Evolutionary conservation across 2,888 invertebrate species (phyloP).

Genomic region (Cosmopolites sordidus): DNA sequence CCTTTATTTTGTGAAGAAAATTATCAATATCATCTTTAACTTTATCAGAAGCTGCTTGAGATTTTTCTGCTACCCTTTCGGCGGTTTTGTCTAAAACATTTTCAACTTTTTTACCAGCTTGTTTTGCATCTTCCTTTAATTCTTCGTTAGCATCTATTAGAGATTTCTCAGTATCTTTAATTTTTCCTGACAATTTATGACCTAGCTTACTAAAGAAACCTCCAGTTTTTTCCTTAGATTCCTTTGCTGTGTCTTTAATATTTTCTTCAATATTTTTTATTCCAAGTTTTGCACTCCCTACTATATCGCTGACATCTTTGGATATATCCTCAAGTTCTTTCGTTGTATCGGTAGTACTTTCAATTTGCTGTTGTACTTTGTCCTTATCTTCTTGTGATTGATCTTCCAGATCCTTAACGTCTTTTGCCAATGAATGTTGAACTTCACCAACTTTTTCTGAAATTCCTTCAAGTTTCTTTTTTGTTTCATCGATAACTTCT

Average conservation of each 20-base stretch:
- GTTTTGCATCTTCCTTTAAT: slow-evolving; percentile 10
- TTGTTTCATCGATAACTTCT: background rate
- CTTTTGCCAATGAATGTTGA: no score
- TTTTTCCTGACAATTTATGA: slow-evolving; percentile 24
- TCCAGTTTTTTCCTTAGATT: background rate
- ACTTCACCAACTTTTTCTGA: background rate
- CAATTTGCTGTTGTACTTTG: background rate
- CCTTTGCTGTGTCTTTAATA: no score
- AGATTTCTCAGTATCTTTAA: slow-evolving; percentile 24
- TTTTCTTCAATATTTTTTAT: no score
- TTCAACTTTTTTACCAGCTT: slow-evolving; percentile 6
- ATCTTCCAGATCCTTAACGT: background rate
- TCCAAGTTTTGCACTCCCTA: no score
- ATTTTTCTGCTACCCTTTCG: slow-evolving; percentile 8
- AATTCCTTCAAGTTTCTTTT: no score
- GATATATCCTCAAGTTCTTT: no score
- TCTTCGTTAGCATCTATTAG: background rate
- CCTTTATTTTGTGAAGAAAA: background rate
- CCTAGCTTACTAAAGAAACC: slow-evolving; percentile 22
- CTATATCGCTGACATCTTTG: no score
- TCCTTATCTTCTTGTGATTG: background rate
- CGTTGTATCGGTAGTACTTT: slow-evolving; percentile 1
- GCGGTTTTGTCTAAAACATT: no score
- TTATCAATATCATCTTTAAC: no score
- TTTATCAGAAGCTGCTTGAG: no score